These are phyloP conservation scores for Pygoscelis antarcticus DNA, from an alignment of 2,113 vertebrate genomes.

Conservation along the genomic window DNA sequence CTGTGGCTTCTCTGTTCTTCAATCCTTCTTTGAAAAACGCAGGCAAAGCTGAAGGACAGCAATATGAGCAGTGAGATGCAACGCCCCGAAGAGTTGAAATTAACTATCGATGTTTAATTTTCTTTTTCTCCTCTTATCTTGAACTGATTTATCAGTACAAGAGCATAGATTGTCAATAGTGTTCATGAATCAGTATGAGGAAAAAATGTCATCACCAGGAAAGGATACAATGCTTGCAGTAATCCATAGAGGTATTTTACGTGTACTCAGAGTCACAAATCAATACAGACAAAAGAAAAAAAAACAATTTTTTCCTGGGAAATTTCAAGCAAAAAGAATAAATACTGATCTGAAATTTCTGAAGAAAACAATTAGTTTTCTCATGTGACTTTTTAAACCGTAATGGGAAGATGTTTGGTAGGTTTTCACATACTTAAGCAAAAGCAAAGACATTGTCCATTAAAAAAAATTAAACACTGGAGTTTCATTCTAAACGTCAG, in stretches of 20 bases:
- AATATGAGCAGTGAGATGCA: neutral
- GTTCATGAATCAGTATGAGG: neutral
- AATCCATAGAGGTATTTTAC: neutral
- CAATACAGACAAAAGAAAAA: neutral
- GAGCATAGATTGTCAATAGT: neutral
- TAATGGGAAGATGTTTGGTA: neutral
- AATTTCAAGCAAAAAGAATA: constrained; percentile 1
- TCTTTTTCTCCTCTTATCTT: neutral
- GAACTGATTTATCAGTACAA: neutral
- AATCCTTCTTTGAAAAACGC: constrained; percentile 78
- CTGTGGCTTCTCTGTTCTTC: constrained; percentile 80
- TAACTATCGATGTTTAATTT: neutral
- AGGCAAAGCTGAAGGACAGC: constrained; percentile 65
- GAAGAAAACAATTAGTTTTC: neutral
- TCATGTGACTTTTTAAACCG: neutral
- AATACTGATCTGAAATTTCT: neutral
- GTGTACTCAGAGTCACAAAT: neutral
- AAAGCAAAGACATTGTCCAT: neutral
- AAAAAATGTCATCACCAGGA: neutral
- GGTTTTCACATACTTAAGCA: neutral
- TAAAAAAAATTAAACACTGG: neutral
- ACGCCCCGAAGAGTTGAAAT: neutral
- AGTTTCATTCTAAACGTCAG: neutral
- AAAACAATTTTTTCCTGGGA: neutral
- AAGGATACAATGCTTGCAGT: neutral